phyloP scores from a whole-genome alignment of 2,113 vertebrate genomes.

The Ranitomeya variabilis region DNA sequence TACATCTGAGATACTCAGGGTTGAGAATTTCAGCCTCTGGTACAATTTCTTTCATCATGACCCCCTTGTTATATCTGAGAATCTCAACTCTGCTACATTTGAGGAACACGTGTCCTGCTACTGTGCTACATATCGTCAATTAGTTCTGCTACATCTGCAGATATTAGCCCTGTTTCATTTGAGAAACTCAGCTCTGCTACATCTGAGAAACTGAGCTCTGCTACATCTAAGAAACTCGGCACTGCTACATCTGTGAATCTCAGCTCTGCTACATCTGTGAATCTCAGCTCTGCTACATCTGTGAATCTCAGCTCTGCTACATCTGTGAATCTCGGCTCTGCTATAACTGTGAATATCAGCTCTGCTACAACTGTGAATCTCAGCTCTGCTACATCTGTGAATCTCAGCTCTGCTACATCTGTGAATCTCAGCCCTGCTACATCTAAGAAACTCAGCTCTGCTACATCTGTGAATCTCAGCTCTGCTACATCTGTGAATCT shows the following conservation, averaged over 20 bases:
- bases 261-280: no score
- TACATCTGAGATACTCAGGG: background rate
- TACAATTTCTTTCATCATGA: background rate
- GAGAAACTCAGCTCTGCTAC: background rate
- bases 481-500: background rate
- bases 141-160: background rate
- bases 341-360: background rate
- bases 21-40: no score
- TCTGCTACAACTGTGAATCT: background rate
- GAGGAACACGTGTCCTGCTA: background rate
- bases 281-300: background rate
- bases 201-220: background rate
- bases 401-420: background rate
- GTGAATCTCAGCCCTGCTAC: background rate
- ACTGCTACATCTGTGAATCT: no score
- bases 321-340: background rate
- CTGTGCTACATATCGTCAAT: background rate
- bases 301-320: background rate
- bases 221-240: no score
- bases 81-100: background rate
- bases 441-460: background rate
- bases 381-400: background rate
- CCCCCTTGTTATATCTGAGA: background rate
- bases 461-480: background rate
- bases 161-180: background rate